Evolutionary conservation across 2,797 vertebrate species (phyloP).

Genomic region (Alexandromys oeconomus): DNA sequence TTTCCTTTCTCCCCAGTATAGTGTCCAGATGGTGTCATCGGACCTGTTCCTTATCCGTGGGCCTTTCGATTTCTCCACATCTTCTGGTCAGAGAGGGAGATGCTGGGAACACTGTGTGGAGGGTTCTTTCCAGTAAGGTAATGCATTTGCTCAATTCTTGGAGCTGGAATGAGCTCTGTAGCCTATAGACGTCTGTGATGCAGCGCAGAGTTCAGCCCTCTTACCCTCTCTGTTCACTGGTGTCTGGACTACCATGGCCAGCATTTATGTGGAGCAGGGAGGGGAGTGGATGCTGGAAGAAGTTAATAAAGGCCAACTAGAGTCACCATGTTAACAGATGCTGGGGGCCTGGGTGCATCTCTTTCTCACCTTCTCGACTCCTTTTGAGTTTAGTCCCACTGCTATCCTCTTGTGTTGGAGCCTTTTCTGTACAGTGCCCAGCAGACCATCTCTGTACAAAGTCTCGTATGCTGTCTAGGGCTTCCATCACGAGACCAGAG

Average conservation of each 20-base stretch:
- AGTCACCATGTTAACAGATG: not conserved
- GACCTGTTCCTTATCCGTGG: not conserved
- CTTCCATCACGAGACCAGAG: slow-evolving; percentile 16
- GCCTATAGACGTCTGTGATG: not conserved
- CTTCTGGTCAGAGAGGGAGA: fast-evolving
- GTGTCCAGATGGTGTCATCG: too few relatives aligned
- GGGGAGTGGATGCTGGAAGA: not conserved
- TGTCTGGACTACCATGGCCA: not conserved
- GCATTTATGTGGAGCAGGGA: not conserved
- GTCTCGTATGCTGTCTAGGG: not conserved
- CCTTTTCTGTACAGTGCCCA: not conserved
- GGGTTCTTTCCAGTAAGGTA: not conserved
- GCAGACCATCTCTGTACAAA: not conserved
- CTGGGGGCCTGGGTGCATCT: not conserved
- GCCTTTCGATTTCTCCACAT: not conserved
- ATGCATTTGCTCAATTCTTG: not conserved
- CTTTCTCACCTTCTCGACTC: not conserved
- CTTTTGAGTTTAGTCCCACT: fast-evolving
- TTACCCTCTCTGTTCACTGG: not conserved
- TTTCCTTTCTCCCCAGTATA: not conserved
- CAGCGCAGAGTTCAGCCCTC: not conserved
- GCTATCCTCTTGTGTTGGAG: fast-evolving
- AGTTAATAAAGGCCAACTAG: not conserved
- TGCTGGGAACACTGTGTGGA: not conserved
- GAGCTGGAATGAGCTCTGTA: not conserved